Evolutionary conservation across 2,797 vertebrate genomes (phyloP).

Genomic region (Psittacula echo): DNA sequence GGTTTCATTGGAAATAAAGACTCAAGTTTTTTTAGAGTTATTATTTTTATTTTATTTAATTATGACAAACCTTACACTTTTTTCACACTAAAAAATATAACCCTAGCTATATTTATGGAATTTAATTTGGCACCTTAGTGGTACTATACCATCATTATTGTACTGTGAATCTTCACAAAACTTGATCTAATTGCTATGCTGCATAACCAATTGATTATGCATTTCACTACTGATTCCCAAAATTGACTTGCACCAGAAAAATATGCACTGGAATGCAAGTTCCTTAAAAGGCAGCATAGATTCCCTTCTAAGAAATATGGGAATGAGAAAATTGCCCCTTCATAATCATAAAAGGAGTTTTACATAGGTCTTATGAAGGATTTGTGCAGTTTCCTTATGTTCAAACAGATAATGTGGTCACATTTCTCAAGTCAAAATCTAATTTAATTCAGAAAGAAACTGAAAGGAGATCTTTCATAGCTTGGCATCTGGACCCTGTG

Average conservation of each 20-base stretch:
- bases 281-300: conserved; percentile 22
- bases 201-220: conserved; percentile 55
- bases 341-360: conserved; percentile 68
- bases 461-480: conserved; percentile 65
- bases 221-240: conserved; percentile 39
- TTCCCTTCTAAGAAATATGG: conserved; percentile 43
- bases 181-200: conserved; percentile 40
- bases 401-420: conserved; percentile 69
- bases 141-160: neutral
- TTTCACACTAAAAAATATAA: neutral
- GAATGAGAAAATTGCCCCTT: conserved; percentile 61
- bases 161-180: neutral
- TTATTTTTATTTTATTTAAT: neutral
- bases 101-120: neutral
- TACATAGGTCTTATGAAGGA: conserved; percentile 61
- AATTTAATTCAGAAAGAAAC: conserved; percentile 68
- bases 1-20: neutral
- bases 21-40: neutral
- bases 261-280: conserved; percentile 48
- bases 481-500: conserved; percentile 64
- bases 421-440: conserved; percentile 69
- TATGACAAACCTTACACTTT: neutral
- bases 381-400: conserved; percentile 69
- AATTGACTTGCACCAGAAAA: conserved; percentile 31
- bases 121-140: neutral